These are phyloP conservation scores for Meloidogyne hapla DNA, from an alignment of 1,140 invertebrate genomes.

Conservation along the genomic window DNA sequence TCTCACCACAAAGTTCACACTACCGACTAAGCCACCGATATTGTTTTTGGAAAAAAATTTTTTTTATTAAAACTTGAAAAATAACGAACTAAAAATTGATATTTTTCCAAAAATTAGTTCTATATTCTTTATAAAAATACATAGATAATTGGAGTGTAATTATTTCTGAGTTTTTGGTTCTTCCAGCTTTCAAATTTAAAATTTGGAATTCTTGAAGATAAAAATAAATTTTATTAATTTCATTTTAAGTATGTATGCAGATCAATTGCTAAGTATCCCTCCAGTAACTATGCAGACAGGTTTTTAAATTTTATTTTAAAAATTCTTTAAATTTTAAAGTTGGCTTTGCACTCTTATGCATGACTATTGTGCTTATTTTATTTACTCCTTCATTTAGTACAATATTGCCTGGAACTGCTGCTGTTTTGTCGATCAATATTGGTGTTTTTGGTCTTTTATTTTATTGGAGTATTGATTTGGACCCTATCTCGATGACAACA, in stretches of 20 bases:
- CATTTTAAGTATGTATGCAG: slow-evolving; percentile 58
- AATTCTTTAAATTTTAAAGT: slow-evolving; percentile 55
- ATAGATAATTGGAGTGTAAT: no score
- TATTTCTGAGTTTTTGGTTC: no score
- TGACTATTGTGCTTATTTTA: slow-evolving; percentile 65
- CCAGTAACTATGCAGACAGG: slow-evolving; percentile 25
- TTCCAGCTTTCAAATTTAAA: no score
- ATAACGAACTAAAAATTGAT: no score
- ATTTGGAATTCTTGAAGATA: no score
- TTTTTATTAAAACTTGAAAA: no score
- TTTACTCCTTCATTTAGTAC: slow-evolving; percentile 66
- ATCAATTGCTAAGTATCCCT: slow-evolving; percentile 58
- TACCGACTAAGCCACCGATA: no score
- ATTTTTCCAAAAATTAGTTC: no score
- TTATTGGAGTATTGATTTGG: slow-evolving; percentile 65
- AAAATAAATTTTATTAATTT: no score
- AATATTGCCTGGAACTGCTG: slow-evolving; percentile 63
- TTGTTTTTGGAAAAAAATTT: no score
- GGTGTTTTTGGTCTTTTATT: slow-evolving; percentile 65
- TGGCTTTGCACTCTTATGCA: slow-evolving; percentile 65
- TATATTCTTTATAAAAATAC: no score
- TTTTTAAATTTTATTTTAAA: neutral
- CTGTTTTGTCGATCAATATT: slow-evolving; percentile 65
- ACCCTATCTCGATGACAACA: slow-evolving; percentile 68
- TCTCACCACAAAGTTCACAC: no score